Percentiles rank a stretch among this genome's conserved stretches.
Conservation (phyloP, 2,797 vertebrate species). For the Allobates femoralis region DNA sequence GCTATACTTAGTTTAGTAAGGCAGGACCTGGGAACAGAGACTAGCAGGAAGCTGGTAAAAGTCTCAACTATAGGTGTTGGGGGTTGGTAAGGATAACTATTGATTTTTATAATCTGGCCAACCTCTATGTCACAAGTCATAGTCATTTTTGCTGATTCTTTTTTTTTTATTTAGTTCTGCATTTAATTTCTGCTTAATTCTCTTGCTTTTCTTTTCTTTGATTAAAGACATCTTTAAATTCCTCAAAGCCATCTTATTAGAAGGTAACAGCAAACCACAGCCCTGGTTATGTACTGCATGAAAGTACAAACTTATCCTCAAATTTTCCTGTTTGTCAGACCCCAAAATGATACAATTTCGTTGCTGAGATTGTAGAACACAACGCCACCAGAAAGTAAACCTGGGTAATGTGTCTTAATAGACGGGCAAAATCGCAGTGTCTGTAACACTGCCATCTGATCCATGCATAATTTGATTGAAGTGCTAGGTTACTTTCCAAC, state of each 20-base stretch:
- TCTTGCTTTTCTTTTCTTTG: constrained; percentile 55
- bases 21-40: too few relatives aligned
- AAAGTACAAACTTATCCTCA: constrained; percentile 51
- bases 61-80: too few relatives aligned
- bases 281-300: constrained; percentile 52
- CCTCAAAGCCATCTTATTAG: constrained; percentile 70
- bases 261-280: constrained; percentile 70
- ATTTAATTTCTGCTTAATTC: constrained; percentile 48
- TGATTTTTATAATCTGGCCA: too few relatives aligned
- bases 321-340: constrained; percentile 41
- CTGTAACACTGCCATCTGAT: background rate
- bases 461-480: background rate
- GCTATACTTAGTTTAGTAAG: too few relatives aligned
- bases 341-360: constrained; percentile 39
- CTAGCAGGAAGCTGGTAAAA: too few relatives aligned
- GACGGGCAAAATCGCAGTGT: background rate
- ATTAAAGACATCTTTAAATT: constrained; percentile 73
- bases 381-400: constrained; percentile 52
- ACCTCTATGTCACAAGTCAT: background rate
- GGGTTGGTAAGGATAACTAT: too few relatives aligned
- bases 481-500: background rate
- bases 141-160: constrained; percentile 27
- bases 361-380: constrained; percentile 43
- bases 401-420: constrained; percentile 54
- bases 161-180: constrained; percentile 14